Evolutionary conservation across 2,888 invertebrate species (phyloP).

Genomic region (Ophioninae sp.): DNA sequence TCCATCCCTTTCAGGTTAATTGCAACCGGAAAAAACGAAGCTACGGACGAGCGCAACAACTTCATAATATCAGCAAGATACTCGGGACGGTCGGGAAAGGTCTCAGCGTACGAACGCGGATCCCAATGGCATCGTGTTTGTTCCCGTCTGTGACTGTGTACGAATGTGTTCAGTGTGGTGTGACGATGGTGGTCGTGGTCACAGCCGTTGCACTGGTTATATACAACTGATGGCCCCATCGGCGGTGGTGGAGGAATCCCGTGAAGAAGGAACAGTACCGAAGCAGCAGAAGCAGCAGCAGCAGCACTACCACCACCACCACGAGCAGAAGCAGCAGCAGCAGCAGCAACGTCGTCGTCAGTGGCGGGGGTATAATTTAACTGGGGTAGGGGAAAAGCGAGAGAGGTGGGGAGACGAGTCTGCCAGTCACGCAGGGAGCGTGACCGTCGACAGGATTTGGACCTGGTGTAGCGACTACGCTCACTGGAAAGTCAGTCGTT

Average conservation of each 20-base stretch:
- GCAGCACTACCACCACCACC: constrained; percentile 28
- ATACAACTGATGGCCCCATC: constrained; percentile 26
- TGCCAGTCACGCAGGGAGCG: constrained; percentile 75
- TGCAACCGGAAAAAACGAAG: not conserved
- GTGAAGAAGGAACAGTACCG: constrained; percentile 53
- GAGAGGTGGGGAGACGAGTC: constrained; percentile 64
- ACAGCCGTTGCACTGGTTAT: constrained; percentile 44
- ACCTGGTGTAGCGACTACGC: constrained; percentile 63
- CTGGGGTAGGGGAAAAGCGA: constrained; percentile 64
- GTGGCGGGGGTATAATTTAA: constrained; percentile 71
- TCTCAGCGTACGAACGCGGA: constrained; percentile 18
- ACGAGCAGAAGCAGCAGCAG: too few relatives aligned
- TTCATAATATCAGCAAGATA: not conserved
- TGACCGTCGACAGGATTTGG: constrained; percentile 73
- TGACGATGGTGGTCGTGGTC: constrained; percentile 40
- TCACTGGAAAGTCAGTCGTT: constrained; percentile 70
- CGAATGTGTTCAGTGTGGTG: constrained; percentile 47
- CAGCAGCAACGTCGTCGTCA: constrained; percentile 59
- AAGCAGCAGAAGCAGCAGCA: constrained; percentile 41
- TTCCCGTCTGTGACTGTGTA: not conserved
- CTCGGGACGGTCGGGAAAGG: constrained; percentile 38
- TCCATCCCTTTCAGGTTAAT: not conserved
- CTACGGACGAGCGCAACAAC: not conserved
- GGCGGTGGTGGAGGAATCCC: constrained; percentile 45
- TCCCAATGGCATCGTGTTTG: not conserved